Percentiles rank a stretch among this genome's conserved stretches.
These are phyloP conservation scores for Nycticorax nycticorax DNA, from an alignment of 2,113 vertebrate species.

Conservation along the genomic window DNA sequence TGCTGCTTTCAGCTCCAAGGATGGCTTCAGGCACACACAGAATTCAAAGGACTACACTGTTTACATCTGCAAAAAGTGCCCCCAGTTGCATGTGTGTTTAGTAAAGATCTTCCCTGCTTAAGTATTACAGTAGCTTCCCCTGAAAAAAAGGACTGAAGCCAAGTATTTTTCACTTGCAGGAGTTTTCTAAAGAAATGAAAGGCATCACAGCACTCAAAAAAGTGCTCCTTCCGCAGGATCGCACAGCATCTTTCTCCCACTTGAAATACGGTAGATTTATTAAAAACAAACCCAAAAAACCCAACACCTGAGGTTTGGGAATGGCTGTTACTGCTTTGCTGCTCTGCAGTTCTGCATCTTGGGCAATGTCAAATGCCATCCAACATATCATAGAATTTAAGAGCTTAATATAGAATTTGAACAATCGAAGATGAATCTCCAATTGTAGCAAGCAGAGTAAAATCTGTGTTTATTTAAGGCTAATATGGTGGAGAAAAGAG, in stretches of 20 bases:
- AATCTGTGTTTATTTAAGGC: slow-evolving; percentile 47
- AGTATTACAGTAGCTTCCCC: not conserved
- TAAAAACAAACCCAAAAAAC: too few species aligned
- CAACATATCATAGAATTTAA: not conserved
- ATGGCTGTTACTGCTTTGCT: too few species aligned
- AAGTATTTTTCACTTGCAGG: not conserved
- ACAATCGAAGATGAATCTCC: not conserved
- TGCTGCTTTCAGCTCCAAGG: not conserved
- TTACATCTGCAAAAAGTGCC: not conserved
- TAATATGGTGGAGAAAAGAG: slow-evolving; percentile 30
- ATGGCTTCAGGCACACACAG: not conserved
- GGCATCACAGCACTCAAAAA: not conserved
- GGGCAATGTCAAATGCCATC: not conserved
- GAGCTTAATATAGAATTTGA: not conserved
- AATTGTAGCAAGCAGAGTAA: not conserved
- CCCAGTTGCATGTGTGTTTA: rapidly evolving
- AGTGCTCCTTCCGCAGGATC: not conserved
- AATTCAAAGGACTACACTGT: not conserved
- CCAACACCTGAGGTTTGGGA: too few species aligned
- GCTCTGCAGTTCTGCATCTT: not conserved
- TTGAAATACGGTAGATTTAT: not conserved
- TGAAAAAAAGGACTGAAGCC: not conserved
- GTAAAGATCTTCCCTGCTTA: not conserved
- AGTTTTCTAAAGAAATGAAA: not conserved
- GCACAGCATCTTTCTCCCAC: not conserved